These are phyloP conservation scores for Pogonognathellus flavescens DNA, from an alignment of 1,140 invertebrate genomes.

Conservation along the genomic window DNA sequence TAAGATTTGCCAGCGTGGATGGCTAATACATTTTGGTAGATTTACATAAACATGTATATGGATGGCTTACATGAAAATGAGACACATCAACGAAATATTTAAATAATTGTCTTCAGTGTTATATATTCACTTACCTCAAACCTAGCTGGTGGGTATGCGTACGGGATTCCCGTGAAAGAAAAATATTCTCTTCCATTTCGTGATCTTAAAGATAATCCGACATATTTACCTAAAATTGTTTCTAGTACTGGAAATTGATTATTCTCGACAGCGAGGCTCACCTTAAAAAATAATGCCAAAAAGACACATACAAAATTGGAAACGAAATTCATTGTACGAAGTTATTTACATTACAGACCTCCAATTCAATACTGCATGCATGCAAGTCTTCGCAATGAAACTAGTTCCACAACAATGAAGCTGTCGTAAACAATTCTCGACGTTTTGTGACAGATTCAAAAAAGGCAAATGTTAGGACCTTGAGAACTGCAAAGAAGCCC, in stretches of 20 bases:
- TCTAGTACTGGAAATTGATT: background rate
- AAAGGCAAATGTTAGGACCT: too few relatives aligned
- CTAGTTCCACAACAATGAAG: too few relatives aligned
- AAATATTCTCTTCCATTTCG: constrained; percentile 11
- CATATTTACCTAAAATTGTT: background rate
- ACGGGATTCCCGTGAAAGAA: constrained; percentile 4
- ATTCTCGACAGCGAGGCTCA: background rate
- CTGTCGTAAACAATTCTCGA: too few relatives aligned
- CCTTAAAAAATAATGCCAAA: background rate
- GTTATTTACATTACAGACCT: too few relatives aligned
- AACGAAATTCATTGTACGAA: background rate
- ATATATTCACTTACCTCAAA: constrained; percentile 1
- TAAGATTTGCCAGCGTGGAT: background rate
- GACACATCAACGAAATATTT: background rate
- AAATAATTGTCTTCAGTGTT: background rate
- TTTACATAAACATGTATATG: background rate
- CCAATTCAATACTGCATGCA: too few relatives aligned
- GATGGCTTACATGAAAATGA: background rate
- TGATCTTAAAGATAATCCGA: constrained; percentile 1
- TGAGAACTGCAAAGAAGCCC: too few relatives aligned
- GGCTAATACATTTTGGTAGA: background rate
- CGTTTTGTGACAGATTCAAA: too few relatives aligned
- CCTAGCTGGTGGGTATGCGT: constrained; percentile 5
- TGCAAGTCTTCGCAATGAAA: too few relatives aligned
- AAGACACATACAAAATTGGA: background rate